Evolutionary conservation across 2,888 invertebrate species (phyloP), one percentile per base, ranked within the genome.

Genomic region (Rhingia rostrata): DNA sequence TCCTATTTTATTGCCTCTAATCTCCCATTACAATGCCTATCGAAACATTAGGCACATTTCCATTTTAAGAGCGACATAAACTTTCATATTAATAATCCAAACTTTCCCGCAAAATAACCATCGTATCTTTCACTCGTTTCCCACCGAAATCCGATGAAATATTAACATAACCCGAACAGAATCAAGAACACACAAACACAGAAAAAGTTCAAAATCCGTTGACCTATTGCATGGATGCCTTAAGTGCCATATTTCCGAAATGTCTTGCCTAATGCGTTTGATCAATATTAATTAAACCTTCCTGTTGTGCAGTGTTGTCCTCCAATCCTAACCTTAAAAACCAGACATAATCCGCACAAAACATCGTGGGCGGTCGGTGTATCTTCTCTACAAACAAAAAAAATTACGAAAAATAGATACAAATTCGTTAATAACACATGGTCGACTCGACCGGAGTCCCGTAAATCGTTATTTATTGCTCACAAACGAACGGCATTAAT

Each of bases 231-330:
- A 22, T 22, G 49, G 37, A 32, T 54, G 54, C 39, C 63, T 7
- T 51, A 51, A 69, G 56, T 54, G 82, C 64, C 61, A 61, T 22
- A 12, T 61, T 72, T 54, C 22, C 67, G 12, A 54, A 73, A 60
- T 73, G 61, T 56, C 80, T 61, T 47, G 30, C 51, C 78, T 64
- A 73, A 83, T 78, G 73, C 67, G 30, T 41, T 43, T 79, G 79
- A 79, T 83, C 83, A 69, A 83, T 64, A 83, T 83, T 79, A 83
- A 83, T 83, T 83, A 79, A 79, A 64, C 39, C 49, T 56, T 69
- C 67, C 73, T 69, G 49, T 30, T 14, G 22, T 22, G 22, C 22
- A 22, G 22, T 30, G 22, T 10, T 54, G 4, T 22, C 30, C 53
- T 22, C n/a, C 32, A 61, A 61, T 41, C 6, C 39, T 41, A 9